Conservation (phyloP, 2,113 vertebrate genomes). For the Leucoraja erinaceus region DNA sequence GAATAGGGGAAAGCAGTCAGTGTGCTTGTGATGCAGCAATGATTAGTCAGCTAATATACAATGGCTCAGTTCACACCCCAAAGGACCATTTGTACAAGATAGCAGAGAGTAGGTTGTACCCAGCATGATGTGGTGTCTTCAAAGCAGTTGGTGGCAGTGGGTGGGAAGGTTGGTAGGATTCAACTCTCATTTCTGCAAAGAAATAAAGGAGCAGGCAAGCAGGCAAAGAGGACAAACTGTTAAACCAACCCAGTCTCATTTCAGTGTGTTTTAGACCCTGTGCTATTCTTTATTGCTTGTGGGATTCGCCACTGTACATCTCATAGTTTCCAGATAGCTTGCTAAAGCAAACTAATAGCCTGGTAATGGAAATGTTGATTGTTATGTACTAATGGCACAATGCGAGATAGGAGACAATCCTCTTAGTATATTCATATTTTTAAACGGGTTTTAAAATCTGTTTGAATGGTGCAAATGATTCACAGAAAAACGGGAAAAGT, state of each 20-base stretch:
- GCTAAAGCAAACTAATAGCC: slow-evolving; percentile 13
- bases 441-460: neutral
- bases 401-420: neutral
- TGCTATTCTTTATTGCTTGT: neutral
- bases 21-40: neutral
- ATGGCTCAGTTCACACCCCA: neutral
- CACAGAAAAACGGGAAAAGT: neutral
- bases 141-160: neutral
- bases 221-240: neutral
- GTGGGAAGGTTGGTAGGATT: neutral
- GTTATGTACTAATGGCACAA: neutral
- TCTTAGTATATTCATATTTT: neutral
- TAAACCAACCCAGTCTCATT: neutral
- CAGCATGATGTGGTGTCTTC: neutral
- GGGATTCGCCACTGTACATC: neutral
- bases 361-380: neutral
- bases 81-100: neutral
- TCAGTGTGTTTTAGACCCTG: neutral
- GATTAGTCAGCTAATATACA: neutral
- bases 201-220: too few relatives aligned
- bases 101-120: neutral
- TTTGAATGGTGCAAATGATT: neutral
- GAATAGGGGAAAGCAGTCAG: neutral
- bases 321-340: neutral
- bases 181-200: neutral